These are phyloP conservation scores for Danio albolineatus DNA, from an alignment of 2,797 vertebrate species.

Conservation along the genomic window DNA sequence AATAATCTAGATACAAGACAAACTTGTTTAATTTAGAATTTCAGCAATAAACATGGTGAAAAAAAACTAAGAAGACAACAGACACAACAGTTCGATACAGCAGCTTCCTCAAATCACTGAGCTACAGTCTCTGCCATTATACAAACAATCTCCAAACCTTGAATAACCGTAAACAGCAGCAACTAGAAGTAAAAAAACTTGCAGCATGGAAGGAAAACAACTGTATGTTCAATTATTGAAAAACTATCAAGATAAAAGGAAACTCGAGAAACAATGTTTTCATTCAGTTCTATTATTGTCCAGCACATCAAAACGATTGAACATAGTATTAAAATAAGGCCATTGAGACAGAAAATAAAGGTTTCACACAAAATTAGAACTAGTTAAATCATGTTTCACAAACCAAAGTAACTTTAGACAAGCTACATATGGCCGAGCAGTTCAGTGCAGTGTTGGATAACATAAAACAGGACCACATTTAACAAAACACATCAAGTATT, in stretches of 20 bases:
- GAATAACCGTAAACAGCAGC: background rate
- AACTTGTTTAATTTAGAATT: slow-evolving; percentile 31
- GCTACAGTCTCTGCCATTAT: background rate
- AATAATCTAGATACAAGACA: background rate
- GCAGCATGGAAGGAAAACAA: background rate
- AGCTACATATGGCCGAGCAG: background rate
- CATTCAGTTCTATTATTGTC: background rate
- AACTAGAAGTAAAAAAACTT: slow-evolving; percentile 5
- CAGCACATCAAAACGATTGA: background rate
- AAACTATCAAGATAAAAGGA: background rate
- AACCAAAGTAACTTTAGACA: background rate
- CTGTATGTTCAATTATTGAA: slow-evolving; percentile 17
- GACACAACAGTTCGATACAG: slow-evolving; percentile 12
- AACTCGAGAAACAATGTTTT: background rate
- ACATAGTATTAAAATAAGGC: slow-evolving; percentile 27
- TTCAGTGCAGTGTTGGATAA: slow-evolving; percentile 28
- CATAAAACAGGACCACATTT: slow-evolving; percentile 19
- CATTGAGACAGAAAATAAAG: background rate
- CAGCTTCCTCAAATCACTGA: slow-evolving; percentile 15
- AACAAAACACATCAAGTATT: slow-evolving; percentile 14
- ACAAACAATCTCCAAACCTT: background rate
- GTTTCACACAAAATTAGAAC: background rate
- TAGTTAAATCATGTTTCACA: background rate
- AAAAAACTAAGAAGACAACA: background rate
- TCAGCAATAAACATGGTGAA: background rate